Evolutionary conservation across 2,797 vertebrate species (phyloP).

Genomic region (Nyctibius grandis): DNA sequence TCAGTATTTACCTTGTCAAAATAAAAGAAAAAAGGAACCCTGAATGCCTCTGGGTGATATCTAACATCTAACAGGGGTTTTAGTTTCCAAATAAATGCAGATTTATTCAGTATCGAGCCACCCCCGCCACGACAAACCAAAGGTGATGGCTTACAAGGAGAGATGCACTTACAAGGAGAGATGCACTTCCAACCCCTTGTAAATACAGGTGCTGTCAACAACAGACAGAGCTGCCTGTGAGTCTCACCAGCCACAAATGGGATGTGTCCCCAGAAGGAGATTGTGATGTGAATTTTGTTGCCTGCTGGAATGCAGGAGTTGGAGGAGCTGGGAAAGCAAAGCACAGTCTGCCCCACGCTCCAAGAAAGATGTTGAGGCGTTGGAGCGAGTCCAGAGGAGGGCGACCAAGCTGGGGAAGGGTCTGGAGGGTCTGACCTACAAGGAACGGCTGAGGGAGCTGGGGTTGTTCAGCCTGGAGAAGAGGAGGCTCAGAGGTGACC

Average conservation of each 20-base stretch:
- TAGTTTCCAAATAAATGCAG: not conserved
- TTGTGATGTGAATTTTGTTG: rapidly evolving
- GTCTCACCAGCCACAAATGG: not conserved
- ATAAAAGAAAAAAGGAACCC: no score
- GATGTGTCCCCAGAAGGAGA: not conserved
- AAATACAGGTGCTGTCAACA: not conserved
- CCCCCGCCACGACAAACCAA: not conserved
- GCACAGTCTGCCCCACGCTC: not conserved
- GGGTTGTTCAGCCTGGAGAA: no score
- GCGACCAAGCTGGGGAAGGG: no score
- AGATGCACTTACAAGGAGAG: not conserved
- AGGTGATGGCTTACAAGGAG: not conserved
- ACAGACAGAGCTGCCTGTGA: not conserved
- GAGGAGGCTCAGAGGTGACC: no score
- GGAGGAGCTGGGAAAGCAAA: not conserved
- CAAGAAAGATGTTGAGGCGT: no score
- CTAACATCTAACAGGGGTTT: not conserved
- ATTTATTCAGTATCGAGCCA: not conserved
- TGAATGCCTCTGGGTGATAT: not conserved
- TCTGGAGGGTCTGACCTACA: no score
- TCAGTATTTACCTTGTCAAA: not conserved
- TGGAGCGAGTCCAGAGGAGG: no score
- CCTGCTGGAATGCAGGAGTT: not conserved
- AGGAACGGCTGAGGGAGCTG: no score
- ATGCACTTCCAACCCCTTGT: not conserved